Percentiles rank a stretch among this genome's conserved stretches.
These are phyloP conservation scores for Prietella phreatophila DNA, from an alignment of 2,113 vertebrate species.

Conservation along the genomic window DNA sequence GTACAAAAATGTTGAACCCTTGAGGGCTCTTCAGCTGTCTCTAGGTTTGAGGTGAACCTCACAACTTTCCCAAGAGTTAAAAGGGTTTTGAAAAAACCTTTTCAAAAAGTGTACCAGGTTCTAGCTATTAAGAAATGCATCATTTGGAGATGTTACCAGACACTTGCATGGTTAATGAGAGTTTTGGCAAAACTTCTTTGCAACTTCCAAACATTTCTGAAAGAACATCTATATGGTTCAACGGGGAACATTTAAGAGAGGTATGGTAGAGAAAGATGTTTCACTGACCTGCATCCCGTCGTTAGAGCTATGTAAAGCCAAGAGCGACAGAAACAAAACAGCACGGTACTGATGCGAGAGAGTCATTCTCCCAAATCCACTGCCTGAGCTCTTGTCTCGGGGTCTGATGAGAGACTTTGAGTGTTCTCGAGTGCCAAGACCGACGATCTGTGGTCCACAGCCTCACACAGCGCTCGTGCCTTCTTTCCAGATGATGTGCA, in stretches of 20 bases:
- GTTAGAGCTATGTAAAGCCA: slow-evolving; percentile 8
- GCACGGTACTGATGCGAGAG: slow-evolving; percentile 15
- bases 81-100: background rate
- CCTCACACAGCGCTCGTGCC: background rate
- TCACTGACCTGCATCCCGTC: slow-evolving; percentile 44
- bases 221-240: background rate
- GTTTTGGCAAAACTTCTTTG: background rate
- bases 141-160: background rate
- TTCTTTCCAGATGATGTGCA: slow-evolving; percentile 1
- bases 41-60: background rate
- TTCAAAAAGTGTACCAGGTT: background rate
- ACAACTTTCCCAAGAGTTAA: background rate
- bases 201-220: background rate
- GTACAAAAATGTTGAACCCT: background rate
- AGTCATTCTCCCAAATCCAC: slow-evolving; percentile 25
- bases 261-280: background rate
- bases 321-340: slow-evolving; percentile 13
- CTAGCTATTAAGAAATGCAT: background rate
- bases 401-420: background rate
- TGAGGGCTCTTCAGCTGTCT: background rate
- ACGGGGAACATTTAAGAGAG: background rate
- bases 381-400: background rate
- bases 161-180: background rate
- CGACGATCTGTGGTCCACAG: background rate
- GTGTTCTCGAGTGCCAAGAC: background rate